Evolutionary conservation across 2,797 vertebrate genomes (phyloP), one percentile per base, ranked within the genome.

Genomic region (Sandelia bainsii): DNA sequence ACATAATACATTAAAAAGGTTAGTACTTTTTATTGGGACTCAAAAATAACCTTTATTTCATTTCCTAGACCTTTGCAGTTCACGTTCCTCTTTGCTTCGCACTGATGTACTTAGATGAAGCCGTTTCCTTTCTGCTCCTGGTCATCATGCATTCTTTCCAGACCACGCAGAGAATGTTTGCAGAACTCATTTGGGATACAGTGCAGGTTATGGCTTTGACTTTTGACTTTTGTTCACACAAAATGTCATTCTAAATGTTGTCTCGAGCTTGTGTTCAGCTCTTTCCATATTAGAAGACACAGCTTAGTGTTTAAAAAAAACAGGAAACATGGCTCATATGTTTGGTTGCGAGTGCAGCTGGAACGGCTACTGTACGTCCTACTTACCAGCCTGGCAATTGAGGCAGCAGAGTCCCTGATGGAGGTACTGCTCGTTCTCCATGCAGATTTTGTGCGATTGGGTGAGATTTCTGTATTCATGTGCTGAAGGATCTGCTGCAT

Each of bases 311-410:
- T 42, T 62, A 34, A 2, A 4, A 11, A 34, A 39, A 39, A 39
- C 37, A 13, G 37, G 37, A 39, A 12, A 14, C 4, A 1, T 0
- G 34, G 20, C 40, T 29, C 13, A 11, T 61, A 3, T 27, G 50
- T 39, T 50, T 37, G 20, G 8, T 6, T 29, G 23, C 17, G 8
- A 7, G 27, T 17, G 53, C 13, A 53, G 19, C 29, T 63, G 10
- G 9, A 37, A 37, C 11, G 11, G 37, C 37, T 19, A 9, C 27
- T 46, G 22, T 17, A 25, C 40, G 12, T 22, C 39, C 10, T 6
- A 8, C 23, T 14, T 81, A 95, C 95, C 95, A 20, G 94, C 94
- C 37, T 89, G 87, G 77, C 95, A 95, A 57, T 95, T 95, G 70
- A 83, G 89, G 89, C 95, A 95, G 87, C 95, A 95, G 62, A 91